phyloP scores from a whole-genome alignment of 2,113 vertebrate genomes.

The Archocentrus centrarchus region DNA sequence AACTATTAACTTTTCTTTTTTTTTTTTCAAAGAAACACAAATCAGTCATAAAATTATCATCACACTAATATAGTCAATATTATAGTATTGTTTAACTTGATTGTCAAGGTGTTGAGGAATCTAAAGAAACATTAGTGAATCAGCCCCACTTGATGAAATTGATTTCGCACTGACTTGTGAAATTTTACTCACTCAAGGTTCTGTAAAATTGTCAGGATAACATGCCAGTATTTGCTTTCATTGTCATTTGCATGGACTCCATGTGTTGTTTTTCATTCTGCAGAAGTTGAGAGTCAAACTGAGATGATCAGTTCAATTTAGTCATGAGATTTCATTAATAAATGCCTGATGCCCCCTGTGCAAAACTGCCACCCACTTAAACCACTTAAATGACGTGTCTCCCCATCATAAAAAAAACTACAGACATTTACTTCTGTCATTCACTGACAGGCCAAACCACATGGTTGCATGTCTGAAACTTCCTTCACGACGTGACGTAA shows the following conservation, averaged over 20 bases:
- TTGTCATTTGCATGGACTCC: background rate
- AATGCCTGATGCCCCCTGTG: background rate
- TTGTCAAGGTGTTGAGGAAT: background rate
- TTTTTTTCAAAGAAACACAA: background rate
- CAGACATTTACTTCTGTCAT: background rate
- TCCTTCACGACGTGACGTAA: slow-evolving; percentile 10
- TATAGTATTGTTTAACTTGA: background rate
- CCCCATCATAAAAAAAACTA: background rate
- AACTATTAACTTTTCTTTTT: background rate
- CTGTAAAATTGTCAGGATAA: background rate
- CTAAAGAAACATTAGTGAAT: background rate
- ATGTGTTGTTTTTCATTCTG: background rate
- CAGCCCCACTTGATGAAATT: background rate
- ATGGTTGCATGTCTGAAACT: background rate
- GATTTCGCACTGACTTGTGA: background rate
- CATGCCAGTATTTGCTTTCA: background rate
- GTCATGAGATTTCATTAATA: background rate
- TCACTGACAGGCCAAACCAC: background rate
- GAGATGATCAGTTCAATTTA: background rate
- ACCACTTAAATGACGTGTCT: background rate
- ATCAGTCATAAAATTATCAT: background rate
- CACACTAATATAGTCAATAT: too few relatives aligned
- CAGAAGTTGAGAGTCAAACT: background rate
- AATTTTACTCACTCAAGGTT: background rate
- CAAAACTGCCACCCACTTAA: background rate